Conservation (phyloP, 2,888 invertebrate species). For the Gasteruption jaculator region DNA sequence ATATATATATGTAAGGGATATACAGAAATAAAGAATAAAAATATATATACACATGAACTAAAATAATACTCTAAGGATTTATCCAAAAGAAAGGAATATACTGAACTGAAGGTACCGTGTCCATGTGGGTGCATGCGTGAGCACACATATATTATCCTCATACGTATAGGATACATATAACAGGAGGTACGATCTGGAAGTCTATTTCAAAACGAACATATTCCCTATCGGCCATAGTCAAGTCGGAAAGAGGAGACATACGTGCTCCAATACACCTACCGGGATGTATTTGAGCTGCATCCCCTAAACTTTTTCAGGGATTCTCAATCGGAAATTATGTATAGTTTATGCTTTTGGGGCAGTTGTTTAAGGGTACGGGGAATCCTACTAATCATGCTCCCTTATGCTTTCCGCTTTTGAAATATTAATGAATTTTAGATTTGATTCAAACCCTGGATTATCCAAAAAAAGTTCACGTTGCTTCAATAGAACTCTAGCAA, state of each 20-base stretch:
- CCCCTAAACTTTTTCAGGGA: conserved; percentile 27
- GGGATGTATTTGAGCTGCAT: conserved; percentile 26
- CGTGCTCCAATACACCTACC: conserved; percentile 28
- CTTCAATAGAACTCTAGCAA: too few species aligned
- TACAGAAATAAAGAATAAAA: too few species aligned
- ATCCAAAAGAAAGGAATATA: conserved; percentile 2
- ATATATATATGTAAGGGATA: too few species aligned
- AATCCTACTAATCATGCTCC: too few species aligned
- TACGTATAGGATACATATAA: conserved; percentile 16
- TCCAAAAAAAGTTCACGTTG: too few species aligned
- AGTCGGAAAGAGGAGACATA: conserved; percentile 25
- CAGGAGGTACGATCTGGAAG: conserved; percentile 21
- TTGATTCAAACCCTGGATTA: too few species aligned
- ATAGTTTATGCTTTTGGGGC: not conserved
- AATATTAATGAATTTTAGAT: too few species aligned
- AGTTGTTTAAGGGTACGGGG: not conserved
- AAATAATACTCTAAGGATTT: too few species aligned
- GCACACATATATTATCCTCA: conserved; percentile 20
- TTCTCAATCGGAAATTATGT: conserved; percentile 30
- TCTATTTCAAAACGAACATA: conserved; percentile 30
- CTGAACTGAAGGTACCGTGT: conserved; percentile 3
- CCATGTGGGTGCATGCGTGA: conserved; percentile 13
- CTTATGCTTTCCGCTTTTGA: too few species aligned
- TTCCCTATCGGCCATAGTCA: conserved; percentile 26
- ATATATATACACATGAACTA: too few species aligned